Percentiles rank a stretch among this genome's conserved stretches.
Conservation (phyloP, 2,797 vertebrate genomes). For the Centroberyx gerrardi region DNA sequence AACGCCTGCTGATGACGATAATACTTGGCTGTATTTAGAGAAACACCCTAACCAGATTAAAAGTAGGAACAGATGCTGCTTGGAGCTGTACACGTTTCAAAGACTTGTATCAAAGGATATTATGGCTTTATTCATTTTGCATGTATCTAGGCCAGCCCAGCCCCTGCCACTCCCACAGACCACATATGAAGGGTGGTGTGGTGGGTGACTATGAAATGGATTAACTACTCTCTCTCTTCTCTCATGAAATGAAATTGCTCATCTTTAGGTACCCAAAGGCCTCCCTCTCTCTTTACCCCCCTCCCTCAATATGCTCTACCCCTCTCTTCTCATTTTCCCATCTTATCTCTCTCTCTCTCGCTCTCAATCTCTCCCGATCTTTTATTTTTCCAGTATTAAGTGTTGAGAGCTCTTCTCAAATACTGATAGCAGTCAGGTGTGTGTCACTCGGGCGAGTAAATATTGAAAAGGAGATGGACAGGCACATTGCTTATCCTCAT, state of each 20-base stretch:
- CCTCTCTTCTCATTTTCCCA: constrained; percentile 7
- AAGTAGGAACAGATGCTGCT: constrained; percentile 81
- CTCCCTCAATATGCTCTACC: constrained; percentile 24
- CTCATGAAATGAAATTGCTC: constrained; percentile 69
- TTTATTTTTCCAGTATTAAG: constrained; percentile 8
- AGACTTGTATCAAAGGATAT: constrained; percentile 82
- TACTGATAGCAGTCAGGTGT: constrained; percentile 25
- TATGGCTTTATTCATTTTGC: constrained; percentile 79
- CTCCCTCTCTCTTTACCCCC: constrained; percentile 36
- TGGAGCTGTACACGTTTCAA: constrained; percentile 73
- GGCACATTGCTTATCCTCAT: background rate
- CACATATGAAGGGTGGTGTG: constrained; percentile 72
- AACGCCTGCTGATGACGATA: constrained; percentile 69
- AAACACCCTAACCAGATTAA: constrained; percentile 81
- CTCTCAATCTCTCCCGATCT: background rate
- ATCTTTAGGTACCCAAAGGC: constrained; percentile 43
- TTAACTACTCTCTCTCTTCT: constrained; percentile 65
- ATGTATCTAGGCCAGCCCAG: constrained; percentile 83
- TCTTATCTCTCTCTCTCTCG: background rate
- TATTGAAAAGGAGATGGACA: constrained; percentile 16
- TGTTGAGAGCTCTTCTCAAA: constrained; percentile 7
- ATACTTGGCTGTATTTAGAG: constrained; percentile 69
- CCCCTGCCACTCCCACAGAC: constrained; percentile 81
- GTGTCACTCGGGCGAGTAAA: constrained; percentile 30
- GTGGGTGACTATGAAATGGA: constrained; percentile 78